Base-by-base conservation (phyloP, 2,113 vertebrate species). In the Chelonoidis abingdonii region DNA sequence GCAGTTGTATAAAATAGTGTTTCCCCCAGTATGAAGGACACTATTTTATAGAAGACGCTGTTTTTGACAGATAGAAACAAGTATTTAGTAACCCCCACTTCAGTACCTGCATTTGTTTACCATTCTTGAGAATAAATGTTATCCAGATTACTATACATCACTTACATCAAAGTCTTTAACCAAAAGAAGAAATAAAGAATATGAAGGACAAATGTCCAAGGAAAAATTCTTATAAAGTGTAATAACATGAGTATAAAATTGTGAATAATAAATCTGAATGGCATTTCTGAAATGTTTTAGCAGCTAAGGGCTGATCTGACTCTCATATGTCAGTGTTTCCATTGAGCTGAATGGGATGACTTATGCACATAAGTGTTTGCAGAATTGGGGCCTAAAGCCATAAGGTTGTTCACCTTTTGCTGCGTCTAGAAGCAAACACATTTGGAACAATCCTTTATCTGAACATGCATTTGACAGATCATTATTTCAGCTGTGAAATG, bases 121-220 rank as follows among this genome's bases (percentile, higher is more conserved):
- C 69, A 4, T 80, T 87, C 38, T 84, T 96, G 80, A 92, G 76
- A 87, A 92, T 75, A 93, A 89, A 59, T 86, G 38, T 92, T 47
- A 52, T 17, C 8, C 17, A 50, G 83, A 80, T 94, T 91, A 50
- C 29, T 1, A 76, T 78, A 14, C 78, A 7, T 88, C 54, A 72
- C 11, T 52, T 72, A 57, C 5, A 76, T 8, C 54, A 47, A 27
- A 3, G 1, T 19, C 21, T 38, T 79, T 86, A 91, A 96, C 75
- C 2, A 12, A 91, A 93, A 4, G 2, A 79, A 7, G 35, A 14
- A 80, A 4, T 75, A 25, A 59, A 52, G 92, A 22, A 65, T 52
- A 6, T 13, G 82, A 62, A 82, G 84, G 50, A 6, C 0, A 0
- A 83, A 79, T 72, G 2, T 24, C 9, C 83, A 47, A 92, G 72